Conservation (phyloP, 2,113 vertebrate species). For the Xenopus laevis region DNA sequence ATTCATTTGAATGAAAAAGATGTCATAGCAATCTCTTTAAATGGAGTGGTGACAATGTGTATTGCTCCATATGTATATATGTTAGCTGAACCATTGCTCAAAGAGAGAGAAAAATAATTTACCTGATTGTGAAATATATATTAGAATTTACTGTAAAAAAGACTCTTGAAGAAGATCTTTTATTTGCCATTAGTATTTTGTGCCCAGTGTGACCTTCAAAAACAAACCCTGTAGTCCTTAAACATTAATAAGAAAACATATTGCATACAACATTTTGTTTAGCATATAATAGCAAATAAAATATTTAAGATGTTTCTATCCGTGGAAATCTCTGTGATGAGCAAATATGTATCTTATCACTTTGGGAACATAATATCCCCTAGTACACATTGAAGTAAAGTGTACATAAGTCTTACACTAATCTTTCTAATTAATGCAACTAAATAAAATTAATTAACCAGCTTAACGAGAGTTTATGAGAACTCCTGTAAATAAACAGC, state of each 20-base stretch:
- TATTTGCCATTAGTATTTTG: background rate
- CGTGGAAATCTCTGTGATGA: background rate
- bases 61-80: no score
- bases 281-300: background rate
- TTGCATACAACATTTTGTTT: background rate
- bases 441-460: slow-evolving; percentile 42
- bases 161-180: background rate
- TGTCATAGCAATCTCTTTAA: no score
- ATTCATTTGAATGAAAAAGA: no score
- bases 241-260: slow-evolving; percentile 6
- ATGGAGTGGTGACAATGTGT: no score
- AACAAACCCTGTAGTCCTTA: background rate
- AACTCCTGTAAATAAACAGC: slow-evolving; percentile 28
- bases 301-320: slow-evolving; percentile 6
- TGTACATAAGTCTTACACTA: slow-evolving; percentile 29
- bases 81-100: no score
- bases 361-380: slow-evolving; percentile 8
- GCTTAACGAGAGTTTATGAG: slow-evolving; percentile 17
- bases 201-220: background rate
- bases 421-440: slow-evolving; percentile 36
- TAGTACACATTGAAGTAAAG: slow-evolving; percentile 14
- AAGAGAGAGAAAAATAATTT: no score
- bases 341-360: slow-evolving; percentile 2
- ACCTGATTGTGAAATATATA: no score
- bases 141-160: no score